Conservation (phyloP, 2,888 invertebrate genomes). For the Luperina testacea region DNA sequence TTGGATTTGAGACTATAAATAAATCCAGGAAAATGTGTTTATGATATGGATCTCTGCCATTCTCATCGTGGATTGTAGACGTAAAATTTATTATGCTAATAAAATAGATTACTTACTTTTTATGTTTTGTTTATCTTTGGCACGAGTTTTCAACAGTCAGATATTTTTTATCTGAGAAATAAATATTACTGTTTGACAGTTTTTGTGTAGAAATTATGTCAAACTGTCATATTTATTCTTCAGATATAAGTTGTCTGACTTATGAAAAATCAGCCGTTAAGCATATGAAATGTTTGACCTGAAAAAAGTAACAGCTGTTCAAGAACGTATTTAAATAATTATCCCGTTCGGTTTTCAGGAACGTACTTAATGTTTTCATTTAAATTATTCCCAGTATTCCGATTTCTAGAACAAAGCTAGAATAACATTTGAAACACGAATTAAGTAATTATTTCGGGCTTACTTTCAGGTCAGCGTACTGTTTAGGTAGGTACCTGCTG, state of each 20-base stretch:
- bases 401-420: slow-evolving; percentile 1
- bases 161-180: too few relatives aligned
- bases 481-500: neutral
- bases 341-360: neutral
- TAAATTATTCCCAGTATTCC: slow-evolving; percentile 6
- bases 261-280: too few relatives aligned
- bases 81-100: neutral
- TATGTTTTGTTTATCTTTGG: neutral
- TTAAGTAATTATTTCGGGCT: neutral
- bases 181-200: too few relatives aligned
- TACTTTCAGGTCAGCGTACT: slow-evolving; percentile 3
- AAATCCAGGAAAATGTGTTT: neutral
- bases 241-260: too few relatives aligned
- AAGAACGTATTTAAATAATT: neutral
- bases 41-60: too few relatives aligned
- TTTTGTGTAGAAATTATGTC: too few relatives aligned
- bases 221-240: too few relatives aligned
- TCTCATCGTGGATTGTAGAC: too few relatives aligned
- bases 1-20: neutral
- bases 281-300: too few relatives aligned
- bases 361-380: neutral
- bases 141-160: too few relatives aligned
- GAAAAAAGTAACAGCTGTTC: neutral
- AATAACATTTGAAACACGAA: neutral
- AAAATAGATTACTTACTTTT: neutral